These are phyloP conservation scores for Sapajus apella DNA, from an alignment of 2,113 vertebrate genomes.

Conservation along the genomic window DNA sequence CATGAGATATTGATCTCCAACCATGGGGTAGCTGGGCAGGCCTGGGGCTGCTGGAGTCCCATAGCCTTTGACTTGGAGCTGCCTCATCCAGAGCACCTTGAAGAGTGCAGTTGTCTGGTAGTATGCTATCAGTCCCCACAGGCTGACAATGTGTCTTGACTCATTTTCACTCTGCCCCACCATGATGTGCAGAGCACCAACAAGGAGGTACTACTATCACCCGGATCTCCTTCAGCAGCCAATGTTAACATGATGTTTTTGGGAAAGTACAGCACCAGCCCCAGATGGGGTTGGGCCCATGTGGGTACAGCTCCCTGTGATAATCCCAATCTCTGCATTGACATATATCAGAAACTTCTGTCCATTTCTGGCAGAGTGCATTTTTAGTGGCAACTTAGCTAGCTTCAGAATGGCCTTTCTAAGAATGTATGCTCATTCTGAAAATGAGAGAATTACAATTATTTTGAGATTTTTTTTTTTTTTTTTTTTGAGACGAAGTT, in stretches of 20 bases:
- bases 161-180: not conserved
- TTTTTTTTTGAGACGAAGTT: no score
- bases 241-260: not conserved
- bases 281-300: no score
- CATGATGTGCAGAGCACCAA: not conserved
- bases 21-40: not conserved
- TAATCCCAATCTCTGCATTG: not conserved
- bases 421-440: not conserved
- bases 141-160: not conserved
- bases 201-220: not conserved
- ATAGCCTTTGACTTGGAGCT: not conserved
- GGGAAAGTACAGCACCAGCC: not conserved
- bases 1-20: not conserved
- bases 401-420: not conserved
- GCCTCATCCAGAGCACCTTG: not conserved
- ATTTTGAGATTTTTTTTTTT: not conserved
- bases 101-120: not conserved
- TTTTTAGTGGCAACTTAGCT: not conserved
- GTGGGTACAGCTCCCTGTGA: not conserved
- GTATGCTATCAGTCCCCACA: not conserved
- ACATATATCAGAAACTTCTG: not conserved
- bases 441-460: slow-evolving; percentile 32
- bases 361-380: not conserved
- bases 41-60: not conserved
- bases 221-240: not conserved